Conservation (phyloP, 2,797 vertebrate genomes). For the Lutjanus campechanus region DNA sequence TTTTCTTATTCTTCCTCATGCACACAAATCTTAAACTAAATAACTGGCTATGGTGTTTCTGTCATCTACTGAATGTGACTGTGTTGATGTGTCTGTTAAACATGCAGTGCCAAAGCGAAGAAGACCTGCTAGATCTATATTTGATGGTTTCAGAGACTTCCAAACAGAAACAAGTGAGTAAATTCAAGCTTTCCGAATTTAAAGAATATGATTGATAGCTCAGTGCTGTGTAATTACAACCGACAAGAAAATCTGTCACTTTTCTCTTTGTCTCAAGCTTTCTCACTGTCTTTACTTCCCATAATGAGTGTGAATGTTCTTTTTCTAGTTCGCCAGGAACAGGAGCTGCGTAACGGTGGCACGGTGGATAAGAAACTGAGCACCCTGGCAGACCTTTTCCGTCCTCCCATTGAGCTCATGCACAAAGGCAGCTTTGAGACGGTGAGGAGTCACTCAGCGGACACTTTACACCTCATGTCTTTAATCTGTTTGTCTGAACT, state of each 20-base stretch:
- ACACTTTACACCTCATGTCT: slow-evolving; percentile 39
- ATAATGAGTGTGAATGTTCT: slow-evolving; percentile 26
- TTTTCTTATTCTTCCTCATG: background rate
- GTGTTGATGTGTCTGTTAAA: slow-evolving; percentile 26
- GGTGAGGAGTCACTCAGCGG: slow-evolving; percentile 82
- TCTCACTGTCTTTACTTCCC: slow-evolving; percentile 18
- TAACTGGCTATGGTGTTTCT: background rate
- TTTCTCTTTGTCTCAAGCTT: background rate
- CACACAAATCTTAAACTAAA: too few species aligned
- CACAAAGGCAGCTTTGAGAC: slow-evolving; percentile 99
- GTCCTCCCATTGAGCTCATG: slow-evolving; percentile 99
- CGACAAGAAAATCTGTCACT: background rate
- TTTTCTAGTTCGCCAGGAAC: slow-evolving; percentile 94
- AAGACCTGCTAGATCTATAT: slow-evolving; percentile 97
- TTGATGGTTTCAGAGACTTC: slow-evolving; percentile 98
- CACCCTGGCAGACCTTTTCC: slow-evolving; percentile 97
- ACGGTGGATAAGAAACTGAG: slow-evolving; percentile 98
- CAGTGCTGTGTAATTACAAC: slow-evolving; percentile 1
- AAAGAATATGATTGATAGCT: background rate
- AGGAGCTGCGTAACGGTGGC: slow-evolving; percentile 97
- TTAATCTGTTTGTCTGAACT: slow-evolving; percentile 50
- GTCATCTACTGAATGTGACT: background rate
- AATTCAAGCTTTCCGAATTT: background rate
- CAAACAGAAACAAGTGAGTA: slow-evolving; percentile 97
- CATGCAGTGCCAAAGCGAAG: slow-evolving; percentile 94